Conservation (phyloP, 2,797 vertebrate species). For the Phataginus tetradactyla region DNA sequence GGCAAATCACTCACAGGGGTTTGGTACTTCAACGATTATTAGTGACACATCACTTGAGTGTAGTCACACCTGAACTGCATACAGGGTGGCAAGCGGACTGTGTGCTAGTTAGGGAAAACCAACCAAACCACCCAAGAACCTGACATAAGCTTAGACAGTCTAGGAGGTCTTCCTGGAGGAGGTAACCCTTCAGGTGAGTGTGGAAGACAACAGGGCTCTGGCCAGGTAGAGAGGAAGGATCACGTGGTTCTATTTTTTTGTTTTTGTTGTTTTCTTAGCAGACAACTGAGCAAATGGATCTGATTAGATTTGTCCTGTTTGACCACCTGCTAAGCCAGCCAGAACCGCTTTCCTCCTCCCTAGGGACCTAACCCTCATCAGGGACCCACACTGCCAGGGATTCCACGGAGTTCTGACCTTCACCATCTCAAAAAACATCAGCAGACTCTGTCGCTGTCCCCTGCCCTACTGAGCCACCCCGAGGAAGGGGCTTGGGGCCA, state of each 20-base stretch:
- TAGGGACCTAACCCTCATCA: background rate
- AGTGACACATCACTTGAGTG: background rate
- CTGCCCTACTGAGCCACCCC: background rate
- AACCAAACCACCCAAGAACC: background rate
- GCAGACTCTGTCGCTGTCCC: background rate
- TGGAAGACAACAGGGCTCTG: background rate
- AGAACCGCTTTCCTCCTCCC: background rate
- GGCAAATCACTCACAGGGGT: slow-evolving; percentile 43
- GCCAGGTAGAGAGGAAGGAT: background rate
- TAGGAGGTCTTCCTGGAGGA: slow-evolving; percentile 22
- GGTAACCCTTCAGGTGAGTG: background rate
- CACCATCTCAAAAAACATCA: background rate
- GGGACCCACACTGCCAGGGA: background rate
- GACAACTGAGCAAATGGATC: background rate
- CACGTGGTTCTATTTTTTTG: background rate
- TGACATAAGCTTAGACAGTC: background rate
- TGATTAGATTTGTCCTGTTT: background rate
- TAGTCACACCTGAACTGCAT: background rate
- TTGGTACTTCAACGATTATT: background rate
- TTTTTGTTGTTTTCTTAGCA: background rate
- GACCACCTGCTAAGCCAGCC: background rate
- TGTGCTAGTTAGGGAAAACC: background rate
- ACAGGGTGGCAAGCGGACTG: background rate
- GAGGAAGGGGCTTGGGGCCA: background rate
- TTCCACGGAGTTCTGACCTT: background rate